Evolutionary conservation across 2,113 vertebrate genomes (phyloP).

Genomic region (Psilopsiagon aurifrons): DNA sequence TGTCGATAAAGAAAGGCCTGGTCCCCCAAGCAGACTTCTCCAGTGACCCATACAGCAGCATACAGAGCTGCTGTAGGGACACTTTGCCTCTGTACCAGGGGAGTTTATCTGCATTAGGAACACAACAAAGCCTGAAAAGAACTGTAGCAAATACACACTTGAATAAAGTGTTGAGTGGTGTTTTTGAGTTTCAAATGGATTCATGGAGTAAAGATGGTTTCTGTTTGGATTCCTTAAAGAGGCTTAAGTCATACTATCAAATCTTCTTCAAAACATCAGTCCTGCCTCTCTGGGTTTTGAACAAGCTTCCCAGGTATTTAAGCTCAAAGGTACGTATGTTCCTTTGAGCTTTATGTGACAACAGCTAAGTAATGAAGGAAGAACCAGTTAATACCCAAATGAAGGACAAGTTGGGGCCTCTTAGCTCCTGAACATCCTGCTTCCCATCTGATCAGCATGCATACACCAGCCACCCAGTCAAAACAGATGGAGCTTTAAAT

Average conservation of each 20-base stretch:
- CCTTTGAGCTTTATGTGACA: not conserved
- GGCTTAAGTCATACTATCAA: not conserved
- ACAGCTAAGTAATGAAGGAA: not conserved
- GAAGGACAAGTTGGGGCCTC: not conserved
- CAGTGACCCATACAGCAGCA: not conserved
- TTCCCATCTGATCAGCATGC: not conserved
- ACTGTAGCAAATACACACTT: not conserved
- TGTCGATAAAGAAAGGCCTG: not conserved
- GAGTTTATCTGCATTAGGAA: not conserved
- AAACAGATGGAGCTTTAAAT: conserved; percentile 22
- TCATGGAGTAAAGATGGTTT: not conserved
- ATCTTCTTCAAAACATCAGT: not conserved
- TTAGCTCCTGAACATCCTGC: not conserved
- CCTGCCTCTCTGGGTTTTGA: not conserved
- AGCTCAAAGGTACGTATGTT: not conserved
- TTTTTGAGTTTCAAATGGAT: not conserved
- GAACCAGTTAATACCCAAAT: not conserved
- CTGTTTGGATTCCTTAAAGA: not conserved
- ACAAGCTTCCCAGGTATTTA: not conserved
- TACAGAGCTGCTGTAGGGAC: fast-evolving
- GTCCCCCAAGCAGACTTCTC: not conserved
- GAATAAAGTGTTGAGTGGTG: not conserved
- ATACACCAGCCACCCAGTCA: not conserved
- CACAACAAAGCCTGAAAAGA: not conserved
- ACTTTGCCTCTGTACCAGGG: not conserved